Evolutionary conservation across 2,888 invertebrate species (phyloP), one percentile per base, ranked within the genome.

Genomic region (Andrena trimmerana): DNA sequence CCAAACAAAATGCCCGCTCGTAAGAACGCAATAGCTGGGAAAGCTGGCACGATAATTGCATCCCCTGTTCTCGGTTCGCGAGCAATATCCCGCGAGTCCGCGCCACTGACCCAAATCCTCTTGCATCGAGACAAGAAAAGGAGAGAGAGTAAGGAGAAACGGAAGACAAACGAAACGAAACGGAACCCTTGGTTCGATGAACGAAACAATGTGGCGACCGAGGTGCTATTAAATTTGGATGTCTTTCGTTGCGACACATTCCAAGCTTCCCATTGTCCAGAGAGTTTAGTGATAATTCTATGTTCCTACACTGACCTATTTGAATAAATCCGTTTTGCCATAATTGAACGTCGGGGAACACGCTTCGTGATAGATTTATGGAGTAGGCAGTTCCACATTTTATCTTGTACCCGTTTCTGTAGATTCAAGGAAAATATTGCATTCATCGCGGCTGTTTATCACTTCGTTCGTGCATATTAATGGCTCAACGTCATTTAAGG

Each of bases 11-110:
- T 7, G 74, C 10, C 29, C 33, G 54, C 24, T 73, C 65, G 73
- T 82, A 81, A 80, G 72, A 85, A 81, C 63, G 73, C 81, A 82
- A 85, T 87, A 78, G 83, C 78, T 78, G 75, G 81, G 60, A 78
- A 85, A 81, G 83, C 71, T 83, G 65, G 76, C 72, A 68, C 75
- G 81, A 74, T 79, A 83, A 87, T 88, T 84, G 83, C 81, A 71
- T 80, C 76, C 63, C 65, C 60, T 67, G 79, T 59, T 73, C 78
- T 62, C 27, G 57, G 77, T 66, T 84, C 78, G 75, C 73, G 70
- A 75, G 83, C 81, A 84, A 88, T 85, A 84, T 81, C 74, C 70
- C 76, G 62, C 60, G 72, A 71, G 48, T 57, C 48, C 62, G 62
- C 57, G 42, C 42, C 63, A 77, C 65, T 86, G 86, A 86, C 86